Evolutionary conservation across 2,888 invertebrate species (phyloP), one percentile per base, ranked within the genome.

Genomic region (Ephialtes manifestator): DNA sequence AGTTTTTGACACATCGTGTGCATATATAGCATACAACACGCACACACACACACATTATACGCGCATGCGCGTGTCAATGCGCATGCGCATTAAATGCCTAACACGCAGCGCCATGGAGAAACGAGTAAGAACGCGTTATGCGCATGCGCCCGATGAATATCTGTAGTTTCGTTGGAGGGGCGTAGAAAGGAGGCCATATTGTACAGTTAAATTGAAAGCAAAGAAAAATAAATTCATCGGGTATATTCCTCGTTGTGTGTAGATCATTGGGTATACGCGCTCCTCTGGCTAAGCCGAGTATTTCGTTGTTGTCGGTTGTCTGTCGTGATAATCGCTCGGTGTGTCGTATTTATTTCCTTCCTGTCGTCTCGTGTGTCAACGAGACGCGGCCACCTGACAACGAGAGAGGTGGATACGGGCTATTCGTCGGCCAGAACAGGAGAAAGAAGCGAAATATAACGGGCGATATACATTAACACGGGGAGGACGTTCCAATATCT

Each of bases 151-250:
- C 35, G 46, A 58, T 63, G 31, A 13, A 72, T 77, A 78, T 67
- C 79, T 55, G 79, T 53, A 81, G 84, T 84, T 55, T 85, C 43
- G 80, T 87, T 90, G 92, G 93, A 93, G 93, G 94, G 94, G 94
- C 94, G 94, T 94, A 93, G 93, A 94, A 94, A 94, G 92, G 94
- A 93, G 94, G 94, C 94, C 94, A 94, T 94, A 93, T 94, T 94
- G 94, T 94, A 94, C 94, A 93, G 93, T 94, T 94, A 93, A 94
- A 94, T 93, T 92, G 92, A 92, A 93, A 93, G 93, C 58, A 79
- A 85, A 92, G 93, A 92, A 85, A 82, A 84, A 82, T 67, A 75
- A 24, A 83, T 80, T 78, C 55, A 79, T 85, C 85, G 82, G 85
- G 74, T 75, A 79, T 82, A 74, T 82, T 75, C 75, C 53, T 70